Base-by-base conservation (phyloP, 2,888 invertebrate species). In the Phragmatobia fuliginosa region DNA sequence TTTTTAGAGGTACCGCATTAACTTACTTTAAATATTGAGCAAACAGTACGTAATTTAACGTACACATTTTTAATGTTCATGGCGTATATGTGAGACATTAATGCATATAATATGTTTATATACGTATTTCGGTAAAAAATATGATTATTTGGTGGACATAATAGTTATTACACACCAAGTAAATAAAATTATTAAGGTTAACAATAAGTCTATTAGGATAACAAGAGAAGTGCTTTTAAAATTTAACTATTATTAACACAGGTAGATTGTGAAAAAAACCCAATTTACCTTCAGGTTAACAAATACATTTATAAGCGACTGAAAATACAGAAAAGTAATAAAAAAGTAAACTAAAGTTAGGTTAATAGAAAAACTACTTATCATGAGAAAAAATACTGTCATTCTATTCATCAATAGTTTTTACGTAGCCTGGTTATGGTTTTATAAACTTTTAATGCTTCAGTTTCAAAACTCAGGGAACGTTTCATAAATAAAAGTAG, bases 1-100 rank as follows among this genome's bases (percentile, higher is more conserved):
- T 82, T 83, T 84, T 82, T 80, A 78, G 76, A 73, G 77, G 73
- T 76, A 72, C 60, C 16, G 18, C n/a, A 62, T 10, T 41, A n/a
- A 36, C 65, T 64, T 62, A 68, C 62, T 62, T 52, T 38, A 5
- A 70, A 60, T 66, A 68, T 69, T 66, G 67, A 52, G 56, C 25
- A 11, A n/a, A n/a, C 28, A 28, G 7, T 45, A 49, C n/a, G 28
- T 28, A 56, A 56, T 56, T 56, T 49, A 49, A 28, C 28, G 28
- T 56, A 16, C 56, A 49, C 28, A 28, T 28, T 28, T 56, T 28
- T 28, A 56, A 28, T 5, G 14, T 28, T 28, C 1, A 4, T 45
- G 18, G 2, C 14, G 4, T 11, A 28, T 14, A 28, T 28, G 14
- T 28, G 16, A 56, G 56, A 56, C 56, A 14, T 16, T 28, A 28